Evolutionary conservation across 2,888 invertebrate species (phyloP).

Genomic region (Balanococcus diminutus): DNA sequence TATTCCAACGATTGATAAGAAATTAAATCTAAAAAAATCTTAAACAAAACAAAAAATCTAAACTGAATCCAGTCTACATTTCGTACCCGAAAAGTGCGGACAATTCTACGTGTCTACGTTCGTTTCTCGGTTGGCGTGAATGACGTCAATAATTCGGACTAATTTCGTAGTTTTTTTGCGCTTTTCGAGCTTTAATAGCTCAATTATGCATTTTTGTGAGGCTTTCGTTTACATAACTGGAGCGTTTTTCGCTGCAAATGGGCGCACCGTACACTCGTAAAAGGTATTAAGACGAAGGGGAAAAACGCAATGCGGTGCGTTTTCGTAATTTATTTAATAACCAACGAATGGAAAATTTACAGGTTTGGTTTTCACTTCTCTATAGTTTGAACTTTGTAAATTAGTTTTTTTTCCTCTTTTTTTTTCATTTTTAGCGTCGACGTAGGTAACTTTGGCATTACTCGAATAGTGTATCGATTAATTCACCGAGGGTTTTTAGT

Average conservation of each 20-base stretch:
- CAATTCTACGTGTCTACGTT: no score
- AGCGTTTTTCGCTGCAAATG: background rate
- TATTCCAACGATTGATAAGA: no score
- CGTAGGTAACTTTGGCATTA: background rate
- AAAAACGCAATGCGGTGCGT: conserved; percentile 30
- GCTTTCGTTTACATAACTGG: background rate
- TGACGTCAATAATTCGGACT: conserved; percentile 16
- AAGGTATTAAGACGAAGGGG: background rate
- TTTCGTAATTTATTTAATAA: background rate
- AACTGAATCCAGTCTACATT: no score
- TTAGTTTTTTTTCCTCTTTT: background rate
- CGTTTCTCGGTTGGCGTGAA: background rate
- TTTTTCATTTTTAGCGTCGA: background rate
- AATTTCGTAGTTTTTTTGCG: background rate
- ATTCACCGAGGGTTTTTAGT: background rate
- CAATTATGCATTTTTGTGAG: conserved; percentile 13
- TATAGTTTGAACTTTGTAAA: background rate
- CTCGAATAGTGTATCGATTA: background rate
- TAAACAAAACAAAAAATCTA: no score
- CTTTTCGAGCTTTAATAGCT: conserved; percentile 10
- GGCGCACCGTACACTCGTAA: background rate
- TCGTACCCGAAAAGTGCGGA: no score
- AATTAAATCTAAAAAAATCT: no score
- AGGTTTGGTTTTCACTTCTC: background rate
- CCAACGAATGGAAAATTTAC: background rate